Base-by-base conservation (phyloP, 2,888 invertebrate genomes). In the Girardia tigrina region DNA sequence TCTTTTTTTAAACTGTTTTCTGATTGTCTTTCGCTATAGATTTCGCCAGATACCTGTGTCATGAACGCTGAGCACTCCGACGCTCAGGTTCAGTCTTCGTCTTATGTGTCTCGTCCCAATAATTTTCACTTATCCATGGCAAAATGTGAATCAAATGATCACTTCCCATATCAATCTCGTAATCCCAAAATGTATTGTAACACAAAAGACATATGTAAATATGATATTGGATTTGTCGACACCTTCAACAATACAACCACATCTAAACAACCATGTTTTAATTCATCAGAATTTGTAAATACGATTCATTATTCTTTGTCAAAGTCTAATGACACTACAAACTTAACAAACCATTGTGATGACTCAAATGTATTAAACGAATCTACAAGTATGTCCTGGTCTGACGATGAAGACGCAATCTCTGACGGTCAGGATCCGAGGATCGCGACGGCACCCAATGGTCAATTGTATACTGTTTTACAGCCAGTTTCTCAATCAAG, bases 261-360 rank as follows among this genome's bases (percentile, higher is more conserved):
- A n/a, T 56, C 56, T 56, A 56, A 56, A 16, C n/a, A 6, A 2
- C n/a, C 23, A 2, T 56, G 56, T n/a, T 56, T 20, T 56, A 56
- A 56, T 56, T 20, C 56, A n/a, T 56, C 56, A 56, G n/a, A 56
- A n/a, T 56, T 56, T 56, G 56, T 56, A 56, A 56, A 56, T 56
- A 56, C 56, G 20, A 56, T 56, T 56, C 56, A 56, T 56, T 56
- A 56, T 56, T 56, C 56, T 56, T 56, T 56, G 23, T 56, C 56
- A 56, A 56, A 56, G 56, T 56, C 56, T 23, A 56, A 16, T 56
- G 56, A 56, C 2, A 56, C 8, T 56, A 56, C 8, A 20, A 56
- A 56, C 23, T n/a, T 56, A 56, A n/a, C 8, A 12, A 36, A n/a
- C 23, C 56, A 56, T 56, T 56, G 56, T 56, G 56, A 56, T 23